Evolutionary conservation across 53 echinoderm and acorn worm species (phyloP).

Genomic region (Echinarachnius parma): DNA sequence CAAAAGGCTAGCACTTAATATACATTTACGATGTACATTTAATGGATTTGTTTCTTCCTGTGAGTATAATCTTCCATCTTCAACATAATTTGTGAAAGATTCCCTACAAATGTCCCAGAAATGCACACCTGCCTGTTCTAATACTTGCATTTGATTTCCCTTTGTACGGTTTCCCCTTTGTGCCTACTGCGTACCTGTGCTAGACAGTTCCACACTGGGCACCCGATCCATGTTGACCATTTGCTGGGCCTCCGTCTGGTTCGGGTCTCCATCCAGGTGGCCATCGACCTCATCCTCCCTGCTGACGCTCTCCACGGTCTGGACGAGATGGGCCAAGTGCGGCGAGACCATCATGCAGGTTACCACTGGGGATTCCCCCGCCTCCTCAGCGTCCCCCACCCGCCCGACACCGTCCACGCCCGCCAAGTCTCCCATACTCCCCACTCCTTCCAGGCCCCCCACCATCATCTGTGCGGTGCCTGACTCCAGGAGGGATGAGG

Average conservation of each 20-base stretch:
- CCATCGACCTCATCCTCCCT: neutral
- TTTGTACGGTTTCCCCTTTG: too few species aligned
- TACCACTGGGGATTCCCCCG: neutral
- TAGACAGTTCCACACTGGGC: conserved; percentile 30
- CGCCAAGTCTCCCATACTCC: neutral
- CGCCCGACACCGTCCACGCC: too few species aligned
- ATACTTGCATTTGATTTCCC: too few species aligned
- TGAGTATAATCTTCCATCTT: too few species aligned
- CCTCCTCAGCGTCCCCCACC: conserved; percentile 7
- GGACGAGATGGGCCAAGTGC: conserved; percentile 23
- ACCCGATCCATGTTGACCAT: conserved; percentile 15
- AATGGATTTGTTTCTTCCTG: too few species aligned
- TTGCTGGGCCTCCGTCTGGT: neutral
- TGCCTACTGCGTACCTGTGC: conserved; percentile 7
- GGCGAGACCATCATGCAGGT: conserved; percentile 6
- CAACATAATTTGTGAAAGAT: too few species aligned
- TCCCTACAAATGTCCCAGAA: too few species aligned
- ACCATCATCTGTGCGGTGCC: conserved; percentile 19
- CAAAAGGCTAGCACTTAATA: too few species aligned
- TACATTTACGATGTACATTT: too few species aligned
- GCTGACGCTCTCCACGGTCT: conserved; percentile 31
- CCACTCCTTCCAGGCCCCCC: conserved; percentile 3
- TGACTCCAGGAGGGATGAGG: conserved; percentile 9
- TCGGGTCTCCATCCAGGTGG: neutral
- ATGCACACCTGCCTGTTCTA: too few species aligned